Evolutionary conservation across 2,797 vertebrate genomes (phyloP), one percentile per base, ranked within the genome.

Genomic region (Malurus splendens): DNA sequence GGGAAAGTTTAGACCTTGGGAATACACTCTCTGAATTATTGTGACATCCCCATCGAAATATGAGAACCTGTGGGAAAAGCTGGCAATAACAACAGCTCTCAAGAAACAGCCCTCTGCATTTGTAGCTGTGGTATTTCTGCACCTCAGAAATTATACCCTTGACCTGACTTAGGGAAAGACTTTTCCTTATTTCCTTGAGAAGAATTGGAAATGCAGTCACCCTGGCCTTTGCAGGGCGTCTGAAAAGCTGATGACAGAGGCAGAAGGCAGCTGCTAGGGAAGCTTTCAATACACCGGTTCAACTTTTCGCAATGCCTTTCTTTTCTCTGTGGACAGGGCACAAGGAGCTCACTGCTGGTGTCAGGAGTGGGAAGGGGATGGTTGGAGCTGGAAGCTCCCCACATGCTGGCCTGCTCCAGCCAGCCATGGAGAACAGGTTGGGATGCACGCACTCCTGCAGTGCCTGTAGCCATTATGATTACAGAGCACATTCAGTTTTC

Each of bases 1-100:
- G 39, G 47, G 74, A 80, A 93, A 92, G 83, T 55, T 79, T 10
- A 94, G 75, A 92, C 55, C 81, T 93, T 88, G 71, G 83, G 83
- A 92, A 92, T 41, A 94, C 0, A 16, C 55, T 36, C 27, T 25
- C 66, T 73, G 67, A 79, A 57, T 91, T 76, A 73, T 7, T 86
- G 54, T 50, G 65, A 90, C 83, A 90, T 56, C 32, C 77, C 5
- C 73, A 73, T 61, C 65, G 90, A 84, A 92, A 92, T n/a, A 51
- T 0, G 36, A 93, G 81, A 66, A 4, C 25, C 36, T 47, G n/a
- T 4, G 66, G 68, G 81, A 92, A 83, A 84, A 87, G 83, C 36
- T 30, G 64, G 52, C 57, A 79, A 13, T 18, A 82, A 61, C 65
- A n/a, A 14, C 20, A 52, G 71, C 56, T 84, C 68, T 80, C 54